Conservation (phyloP, 2,888 invertebrate genomes). For the Euphydryas editha region DNA sequence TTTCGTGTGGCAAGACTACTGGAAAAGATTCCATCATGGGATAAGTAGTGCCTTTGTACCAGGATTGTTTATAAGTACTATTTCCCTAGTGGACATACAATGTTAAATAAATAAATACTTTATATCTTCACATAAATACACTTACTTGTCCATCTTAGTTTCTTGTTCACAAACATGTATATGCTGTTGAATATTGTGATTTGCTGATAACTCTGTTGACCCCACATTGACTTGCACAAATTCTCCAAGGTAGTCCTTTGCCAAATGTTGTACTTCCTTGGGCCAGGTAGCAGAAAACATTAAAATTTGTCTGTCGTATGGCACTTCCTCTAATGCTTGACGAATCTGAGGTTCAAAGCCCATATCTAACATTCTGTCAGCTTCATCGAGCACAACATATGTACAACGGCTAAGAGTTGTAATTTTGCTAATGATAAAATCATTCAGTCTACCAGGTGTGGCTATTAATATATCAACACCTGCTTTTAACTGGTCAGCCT, state of each 20-base stretch:
- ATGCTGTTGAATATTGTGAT: constrained; percentile 94
- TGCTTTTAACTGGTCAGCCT: constrained; percentile 85
- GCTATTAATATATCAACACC: constrained; percentile 95
- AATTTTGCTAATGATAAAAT: constrained; percentile 89
- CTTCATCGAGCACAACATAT: constrained; percentile 94
- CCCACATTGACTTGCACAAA: constrained; percentile 97
- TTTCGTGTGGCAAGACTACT: too few species aligned
- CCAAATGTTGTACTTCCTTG: constrained; percentile 94
- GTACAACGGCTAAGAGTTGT: constrained; percentile 89
- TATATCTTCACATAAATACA: constrained; percentile 4
- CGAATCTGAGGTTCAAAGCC: constrained; percentile 98
- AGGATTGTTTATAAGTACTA: too few species aligned
- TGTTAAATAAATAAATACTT: neutral
- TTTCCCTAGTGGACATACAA: too few species aligned
- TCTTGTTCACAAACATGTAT: constrained; percentile 92
- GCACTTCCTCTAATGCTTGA: constrained; percentile 94
- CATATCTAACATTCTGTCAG: constrained; percentile 98
- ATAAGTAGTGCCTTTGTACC: too few species aligned
- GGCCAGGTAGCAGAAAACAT: constrained; percentile 99
- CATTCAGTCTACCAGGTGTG: constrained; percentile 93
- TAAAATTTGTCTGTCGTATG: constrained; percentile 95
- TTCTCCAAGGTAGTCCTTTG: constrained; percentile 94
- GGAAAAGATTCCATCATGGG: too few species aligned
- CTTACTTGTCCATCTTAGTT: constrained; percentile 86
- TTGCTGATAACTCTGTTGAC: constrained; percentile 92